phyloP scores from a whole-genome alignment of 2,797 vertebrate species.

The Rhinella marina region DNA sequence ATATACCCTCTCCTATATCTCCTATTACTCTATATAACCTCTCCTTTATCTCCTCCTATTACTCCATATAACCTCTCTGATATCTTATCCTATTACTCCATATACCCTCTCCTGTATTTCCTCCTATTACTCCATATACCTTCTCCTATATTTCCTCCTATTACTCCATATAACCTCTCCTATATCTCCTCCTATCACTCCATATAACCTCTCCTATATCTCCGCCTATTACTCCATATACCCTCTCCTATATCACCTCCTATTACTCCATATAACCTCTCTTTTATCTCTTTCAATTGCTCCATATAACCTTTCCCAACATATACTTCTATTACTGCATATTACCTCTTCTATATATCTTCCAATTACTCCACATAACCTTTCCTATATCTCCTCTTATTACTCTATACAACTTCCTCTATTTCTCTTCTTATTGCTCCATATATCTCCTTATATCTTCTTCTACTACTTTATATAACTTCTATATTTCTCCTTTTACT shows the following conservation, averaged over 20 bases:
- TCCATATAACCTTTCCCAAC: background rate
- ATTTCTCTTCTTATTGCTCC: background rate
- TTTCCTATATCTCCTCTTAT: background rate
- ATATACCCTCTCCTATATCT: conserved; percentile 9
- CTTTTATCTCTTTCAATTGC: background rate
- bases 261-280: background rate
- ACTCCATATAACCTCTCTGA: background rate
- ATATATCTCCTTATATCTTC: background rate
- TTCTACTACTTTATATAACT: background rate
- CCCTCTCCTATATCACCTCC: background rate
- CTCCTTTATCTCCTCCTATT: conserved; percentile 9
- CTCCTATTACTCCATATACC: background rate
- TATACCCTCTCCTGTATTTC: background rate
- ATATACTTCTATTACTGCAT: background rate
- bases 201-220: background rate
- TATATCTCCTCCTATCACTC: background rate
- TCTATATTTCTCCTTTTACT: background rate
- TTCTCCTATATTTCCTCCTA: background rate
- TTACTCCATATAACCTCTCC: conserved; percentile 9
- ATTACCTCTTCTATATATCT: background rate
- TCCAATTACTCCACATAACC: background rate
- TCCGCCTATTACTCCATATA: conserved; percentile 12
- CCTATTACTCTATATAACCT: conserved; percentile 21
- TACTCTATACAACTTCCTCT: background rate
- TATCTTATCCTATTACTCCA: background rate